Conservation (phyloP, 2,797 vertebrate genomes). For the Streptopelia turtur region DNA sequence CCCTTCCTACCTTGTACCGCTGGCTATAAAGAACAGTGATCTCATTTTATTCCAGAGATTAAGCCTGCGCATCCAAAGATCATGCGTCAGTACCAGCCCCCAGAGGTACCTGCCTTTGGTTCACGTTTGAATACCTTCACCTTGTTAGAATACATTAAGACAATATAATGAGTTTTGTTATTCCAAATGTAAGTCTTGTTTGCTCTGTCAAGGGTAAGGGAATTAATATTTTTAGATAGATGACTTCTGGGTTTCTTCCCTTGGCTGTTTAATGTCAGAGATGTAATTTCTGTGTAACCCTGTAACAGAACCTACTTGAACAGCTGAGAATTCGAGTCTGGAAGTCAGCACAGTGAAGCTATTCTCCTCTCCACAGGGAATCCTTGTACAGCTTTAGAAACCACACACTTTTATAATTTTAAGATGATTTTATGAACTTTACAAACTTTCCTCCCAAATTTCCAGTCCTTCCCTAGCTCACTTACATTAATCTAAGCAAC, state of each 20-base stretch:
- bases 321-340: background rate
- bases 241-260: conserved; percentile 10
- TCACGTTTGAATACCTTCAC: conserved; percentile 42
- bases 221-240: conserved; percentile 56
- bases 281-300: background rate
- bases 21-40: background rate
- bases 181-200: conserved; percentile 61
- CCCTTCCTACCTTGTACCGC: background rate
- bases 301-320: background rate
- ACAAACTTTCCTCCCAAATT: background rate
- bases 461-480: background rate
- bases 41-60: background rate
- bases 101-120: conserved; percentile 31
- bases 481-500: background rate
- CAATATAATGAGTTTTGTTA: conserved; percentile 46
- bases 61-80: background rate
- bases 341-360: background rate
- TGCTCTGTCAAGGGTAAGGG: conserved; percentile 63
- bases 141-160: conserved; percentile 32
- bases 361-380: background rate
- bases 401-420: background rate
- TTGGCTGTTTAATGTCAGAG: background rate
- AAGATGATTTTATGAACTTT: background rate
- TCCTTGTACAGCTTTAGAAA: background rate
- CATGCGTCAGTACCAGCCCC: conserved; percentile 25